phyloP scores from a whole-genome alignment of 2,888 invertebrate genomes.

The Tyria jacobaeae region DNA sequence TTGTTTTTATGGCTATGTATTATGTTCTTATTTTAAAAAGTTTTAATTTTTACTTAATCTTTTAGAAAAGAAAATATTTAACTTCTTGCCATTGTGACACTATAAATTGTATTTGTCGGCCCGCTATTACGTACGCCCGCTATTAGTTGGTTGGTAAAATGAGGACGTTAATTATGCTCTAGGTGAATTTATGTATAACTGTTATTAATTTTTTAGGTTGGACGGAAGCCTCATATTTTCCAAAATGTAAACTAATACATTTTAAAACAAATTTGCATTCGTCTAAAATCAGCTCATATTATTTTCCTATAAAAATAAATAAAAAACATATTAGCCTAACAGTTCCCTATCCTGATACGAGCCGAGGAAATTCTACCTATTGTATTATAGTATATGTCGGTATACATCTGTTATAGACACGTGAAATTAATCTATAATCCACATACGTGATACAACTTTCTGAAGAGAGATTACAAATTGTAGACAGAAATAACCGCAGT shows the following conservation, averaged over 20 bases:
- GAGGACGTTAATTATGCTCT: no score
- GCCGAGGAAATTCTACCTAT: no score
- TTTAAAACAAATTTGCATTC: neutral
- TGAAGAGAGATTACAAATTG: slow-evolving; percentile 38
- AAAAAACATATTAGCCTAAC: neutral
- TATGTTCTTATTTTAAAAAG: neutral
- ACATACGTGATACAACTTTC: slow-evolving; percentile 28
- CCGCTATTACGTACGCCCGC: no score
- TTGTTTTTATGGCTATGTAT: neutral
- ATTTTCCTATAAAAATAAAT: neutral
- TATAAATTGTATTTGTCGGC: no score
- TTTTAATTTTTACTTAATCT: no score
- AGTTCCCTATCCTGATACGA: neutral
- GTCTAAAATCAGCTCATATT: neutral
- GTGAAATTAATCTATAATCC: slow-evolving; percentile 22
- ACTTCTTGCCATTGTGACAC: neutral
- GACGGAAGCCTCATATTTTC: no score
- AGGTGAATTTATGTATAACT: no score
- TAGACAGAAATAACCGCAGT: slow-evolving; percentile 37
- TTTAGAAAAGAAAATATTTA: no score
- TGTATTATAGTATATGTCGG: neutral
- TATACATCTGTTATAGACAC: slow-evolving; percentile 6
- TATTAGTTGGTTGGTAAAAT: no score
- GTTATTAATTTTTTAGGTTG: no score
- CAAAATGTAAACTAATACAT: no score